Conservation (phyloP, 2,797 vertebrate species). For the Sebastes wilsoni region DNA sequence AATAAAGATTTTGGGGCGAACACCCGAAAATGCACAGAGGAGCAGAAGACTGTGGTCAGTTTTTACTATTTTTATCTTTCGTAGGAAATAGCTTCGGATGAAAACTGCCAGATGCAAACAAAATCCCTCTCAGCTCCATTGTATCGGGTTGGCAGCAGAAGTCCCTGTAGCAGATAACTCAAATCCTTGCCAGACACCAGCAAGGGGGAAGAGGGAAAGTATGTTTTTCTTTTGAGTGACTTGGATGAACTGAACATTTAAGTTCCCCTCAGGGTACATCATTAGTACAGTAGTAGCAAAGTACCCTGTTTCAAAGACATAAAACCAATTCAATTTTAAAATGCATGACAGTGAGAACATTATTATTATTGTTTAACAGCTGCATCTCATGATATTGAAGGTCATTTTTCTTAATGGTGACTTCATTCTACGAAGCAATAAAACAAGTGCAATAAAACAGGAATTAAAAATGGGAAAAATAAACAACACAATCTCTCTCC, state of each 20-base stretch:
- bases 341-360: slow-evolving; percentile 18
- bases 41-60: slow-evolving; percentile 34
- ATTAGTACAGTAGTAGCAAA: slow-evolving; percentile 21
- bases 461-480: neutral
- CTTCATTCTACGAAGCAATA: neutral
- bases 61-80: slow-evolving; percentile 59
- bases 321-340: slow-evolving; percentile 13
- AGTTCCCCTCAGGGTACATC: slow-evolving; percentile 33
- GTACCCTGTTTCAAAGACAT: slow-evolving; percentile 8
- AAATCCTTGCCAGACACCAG: slow-evolving; percentile 43
- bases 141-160: slow-evolving; percentile 44
- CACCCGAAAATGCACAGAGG: neutral
- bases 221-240: slow-evolving; percentile 10
- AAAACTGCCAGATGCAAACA: slow-evolving; percentile 47
- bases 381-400: neutral
- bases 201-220: slow-evolving; percentile 36
- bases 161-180: slow-evolving; percentile 46
- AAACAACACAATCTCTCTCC: neutral
- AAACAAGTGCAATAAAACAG: slow-evolving; percentile 1
- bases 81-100: slow-evolving; percentile 39
- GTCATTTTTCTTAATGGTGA: neutral
- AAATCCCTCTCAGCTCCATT: slow-evolving; percentile 42
- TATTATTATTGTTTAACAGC: neutral
- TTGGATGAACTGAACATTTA: slow-evolving; percentile 43
- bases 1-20: neutral